Evolutionary conservation across 2,888 invertebrate genomes (phyloP), one percentile per base, ranked within the genome.

Genomic region (Oligia strigilis): DNA sequence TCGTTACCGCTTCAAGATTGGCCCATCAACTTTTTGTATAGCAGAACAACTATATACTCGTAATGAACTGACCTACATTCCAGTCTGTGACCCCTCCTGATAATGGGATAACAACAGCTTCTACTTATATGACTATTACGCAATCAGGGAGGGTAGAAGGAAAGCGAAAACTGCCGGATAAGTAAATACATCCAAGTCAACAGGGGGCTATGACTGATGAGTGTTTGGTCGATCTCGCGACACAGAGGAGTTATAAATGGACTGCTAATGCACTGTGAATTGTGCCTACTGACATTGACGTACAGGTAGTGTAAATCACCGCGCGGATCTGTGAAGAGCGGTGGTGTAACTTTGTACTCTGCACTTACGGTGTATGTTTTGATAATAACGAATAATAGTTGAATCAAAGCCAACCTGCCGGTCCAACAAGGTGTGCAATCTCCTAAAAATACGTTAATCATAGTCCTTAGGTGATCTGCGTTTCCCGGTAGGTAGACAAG

Each of bases 151-250:
- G 14, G 23, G 19, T 52, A 49, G 72, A 62, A 52, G 62, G 46
- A 72, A 77, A 71, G 23, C 66, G 72, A 72, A 81, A 83, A 75
- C 75, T 80, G 14, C 29, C 8, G 49, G 40, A 73, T 74, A 72
- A 78, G 88, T 83, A 89, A 89, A 89, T 79, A 85, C 19, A 66
- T 72, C 52, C 70, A 62, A 86, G n/a, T n/a, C n/a, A n/a, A n/a
- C n/a, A n/a, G n/a, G n/a, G n/a, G n/a, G n/a, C n/a, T n/a, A n/a
- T n/a, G 87, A 90, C 75, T 81, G 87, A 88, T 88, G 87, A 87
- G 89, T 49, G 72, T 81, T 74, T 75, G 80, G 82, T 82, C 66
- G 77, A 82, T 80, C 64, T 49, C 6, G 8, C 4, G 36, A 73
- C 72, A 36, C 29, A n/a, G 72, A 58, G 19, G 19, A 76, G 66